Percentiles rank a stretch among this genome's conserved stretches.
Evolutionary conservation across 2,113 vertebrate genomes (phyloP).

Genomic region (Hiodon tergisus): DNA sequence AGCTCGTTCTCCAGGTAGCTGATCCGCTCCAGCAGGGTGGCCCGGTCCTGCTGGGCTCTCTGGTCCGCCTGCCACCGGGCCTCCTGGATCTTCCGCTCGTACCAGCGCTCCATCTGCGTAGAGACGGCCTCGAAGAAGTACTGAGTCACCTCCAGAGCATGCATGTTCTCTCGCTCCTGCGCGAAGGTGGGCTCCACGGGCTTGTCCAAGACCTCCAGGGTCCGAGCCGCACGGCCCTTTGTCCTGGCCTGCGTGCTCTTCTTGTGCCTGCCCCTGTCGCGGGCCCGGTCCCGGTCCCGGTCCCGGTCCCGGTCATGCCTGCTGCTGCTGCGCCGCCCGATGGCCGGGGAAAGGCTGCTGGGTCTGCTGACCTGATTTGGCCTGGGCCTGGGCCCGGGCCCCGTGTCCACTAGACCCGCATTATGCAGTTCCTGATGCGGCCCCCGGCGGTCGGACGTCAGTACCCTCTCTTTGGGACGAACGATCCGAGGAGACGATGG

Average conservation of each 20-base stretch:
- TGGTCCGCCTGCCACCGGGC: conserved; percentile 76
- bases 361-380: conserved; percentile 48
- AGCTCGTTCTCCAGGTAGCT: conserved; percentile 83
- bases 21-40: conserved; percentile 74
- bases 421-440: conserved; percentile 55
- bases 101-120: conserved; percentile 95
- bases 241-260: conserved; percentile 64
- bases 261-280: conserved; percentile 68
- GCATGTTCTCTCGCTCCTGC: conserved; percentile 63
- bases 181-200: conserved; percentile 43
- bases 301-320: conserved; percentile 50
- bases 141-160: conserved; percentile 89
- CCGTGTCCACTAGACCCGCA: not conserved
- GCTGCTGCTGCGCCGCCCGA: conserved; percentile 45
- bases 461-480: conserved; percentile 76
- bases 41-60: conserved; percentile 76
- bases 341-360: conserved; percentile 47
- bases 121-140: conserved; percentile 92
- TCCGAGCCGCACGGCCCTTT: conserved; percentile 54
- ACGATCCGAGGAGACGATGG: conserved; percentile 67
- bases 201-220: conserved; percentile 33
- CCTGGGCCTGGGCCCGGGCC: conserved; percentile 45
- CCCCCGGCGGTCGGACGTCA: conserved; percentile 47
- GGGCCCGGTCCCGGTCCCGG: conserved; percentile 57
- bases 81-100: conserved; percentile 89